Evolutionary conservation across 2,113 vertebrate species (phyloP).

Genomic region (Eudyptes chrysolophus): DNA sequence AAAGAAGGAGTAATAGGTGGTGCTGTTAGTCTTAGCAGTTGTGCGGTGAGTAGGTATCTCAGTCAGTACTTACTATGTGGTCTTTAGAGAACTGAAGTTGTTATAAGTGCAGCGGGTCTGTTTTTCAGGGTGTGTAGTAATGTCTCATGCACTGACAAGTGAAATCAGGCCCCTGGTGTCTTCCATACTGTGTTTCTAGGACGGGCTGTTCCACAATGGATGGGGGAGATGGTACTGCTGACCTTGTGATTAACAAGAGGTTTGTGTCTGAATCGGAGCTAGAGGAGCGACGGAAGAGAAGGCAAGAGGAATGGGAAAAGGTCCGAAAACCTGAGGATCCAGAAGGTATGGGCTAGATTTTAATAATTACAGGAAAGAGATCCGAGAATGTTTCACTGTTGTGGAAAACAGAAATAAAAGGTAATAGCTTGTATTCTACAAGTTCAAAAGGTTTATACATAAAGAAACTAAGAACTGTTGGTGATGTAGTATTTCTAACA

Average conservation of each 20-base stretch:
- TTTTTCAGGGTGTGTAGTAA: neutral
- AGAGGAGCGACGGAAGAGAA: conserved; percentile 89
- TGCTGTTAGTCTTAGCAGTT: neutral
- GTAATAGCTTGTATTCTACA: neutral
- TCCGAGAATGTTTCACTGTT: neutral
- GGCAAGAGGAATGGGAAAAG: conserved; percentile 98
- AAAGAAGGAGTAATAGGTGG: neutral
- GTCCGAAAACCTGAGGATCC: conserved; percentile 96
- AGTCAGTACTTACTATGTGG: neutral
- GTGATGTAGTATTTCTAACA: neutral
- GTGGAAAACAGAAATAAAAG: neutral
- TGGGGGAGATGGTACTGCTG: conserved; percentile 77
- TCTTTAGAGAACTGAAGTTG: neutral
- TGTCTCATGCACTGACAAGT: neutral
- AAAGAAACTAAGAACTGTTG: neutral
- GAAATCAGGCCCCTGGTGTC: neutral
- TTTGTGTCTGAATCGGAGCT: conserved; percentile 93
- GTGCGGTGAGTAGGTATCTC: neutral
- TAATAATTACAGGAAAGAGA: neutral
- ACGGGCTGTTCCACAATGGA: conserved; percentile 71
- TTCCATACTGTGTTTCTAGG: neutral
- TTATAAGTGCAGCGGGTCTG: neutral
- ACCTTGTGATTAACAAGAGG: conserved; percentile 88
- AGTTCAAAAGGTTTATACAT: neutral
- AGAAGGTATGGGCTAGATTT: conserved; percentile 74